phyloP scores from a whole-genome alignment of 2,797 vertebrate genomes.

The Huso huso region DNA sequence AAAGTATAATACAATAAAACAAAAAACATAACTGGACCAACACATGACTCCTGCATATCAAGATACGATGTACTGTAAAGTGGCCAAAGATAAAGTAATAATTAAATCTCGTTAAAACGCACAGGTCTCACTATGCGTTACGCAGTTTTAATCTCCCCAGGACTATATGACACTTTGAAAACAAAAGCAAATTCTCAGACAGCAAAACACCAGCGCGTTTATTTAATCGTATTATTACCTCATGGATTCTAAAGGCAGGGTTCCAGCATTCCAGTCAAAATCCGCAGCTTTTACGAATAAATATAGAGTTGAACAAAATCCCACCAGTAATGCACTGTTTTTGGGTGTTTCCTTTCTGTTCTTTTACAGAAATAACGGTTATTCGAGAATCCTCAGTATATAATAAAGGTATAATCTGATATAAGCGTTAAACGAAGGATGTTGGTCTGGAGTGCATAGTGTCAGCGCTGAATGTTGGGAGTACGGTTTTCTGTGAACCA shows the following conservation, averaged over 20 bases:
- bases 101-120: slow-evolving; percentile 29
- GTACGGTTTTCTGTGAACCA: slow-evolving; percentile 42
- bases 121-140: neutral
- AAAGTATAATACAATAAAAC: neutral
- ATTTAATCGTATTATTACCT: slow-evolving; percentile 42
- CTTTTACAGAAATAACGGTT: too few relatives aligned
- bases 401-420: too few relatives aligned
- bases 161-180: slow-evolving; percentile 16
- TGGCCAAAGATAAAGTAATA: neutral
- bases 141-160: slow-evolving; percentile 4
- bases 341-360: too few relatives aligned
- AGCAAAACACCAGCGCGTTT: neutral
- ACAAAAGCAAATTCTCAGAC: neutral
- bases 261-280: slow-evolving; percentile 45
- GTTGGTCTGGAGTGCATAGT: slow-evolving; percentile 12
- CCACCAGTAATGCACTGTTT: too few relatives aligned
- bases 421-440: too few relatives aligned
- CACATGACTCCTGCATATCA: too few relatives aligned
- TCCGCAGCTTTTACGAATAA: neutral
- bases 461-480: slow-evolving; percentile 30
- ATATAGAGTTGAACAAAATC: too few relatives aligned
- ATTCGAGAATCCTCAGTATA: too few relatives aligned
- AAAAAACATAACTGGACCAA: too few relatives aligned
- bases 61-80: neutral
- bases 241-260: slow-evolving; percentile 46